Evolutionary conservation across 2,888 invertebrate genomes (phyloP), one percentile per base, ranked within the genome.

Genomic region (Drosophila mimica): DNA sequence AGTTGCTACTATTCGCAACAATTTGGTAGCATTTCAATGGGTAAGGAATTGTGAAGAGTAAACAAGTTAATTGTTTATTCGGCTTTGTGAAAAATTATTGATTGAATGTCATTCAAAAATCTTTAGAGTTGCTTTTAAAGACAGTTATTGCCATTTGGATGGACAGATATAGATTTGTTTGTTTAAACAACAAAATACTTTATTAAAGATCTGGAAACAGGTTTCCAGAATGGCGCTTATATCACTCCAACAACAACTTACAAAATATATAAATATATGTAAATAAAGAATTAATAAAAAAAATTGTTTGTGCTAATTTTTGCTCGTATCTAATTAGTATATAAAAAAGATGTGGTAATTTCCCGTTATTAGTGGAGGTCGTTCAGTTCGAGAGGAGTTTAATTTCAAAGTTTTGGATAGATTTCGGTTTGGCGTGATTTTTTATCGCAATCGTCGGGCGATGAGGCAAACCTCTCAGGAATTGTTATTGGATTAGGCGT

Each of bases 311-410:
- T 67, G 79, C 79, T 78, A 78, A 78, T 78, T 78, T 72, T 65
- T 46, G 36, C 54, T 76, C 57, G 63, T 69, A 65, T 60, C 76
- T 51, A 75, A 56, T 57, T 66, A 63, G 75, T 60, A 49, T 56
- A 62, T 63, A 36, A 30, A 46, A 61, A 64, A 25, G 9, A 34
- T 36, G 28, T 6, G 52, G 52, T 54, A 48, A 74, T 30, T 49
- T 36, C 62, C 38, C 68, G 65, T 76, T 72, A 76, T 79, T 72
- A 79, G 51, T 66, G 67, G 65, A 78, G 78, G 78, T 72, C 79
- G 67, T 68, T 72, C 59, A 59, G 59, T 59, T 20, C 25, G 38
- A 48, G 61, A 58, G 63, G 59, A 63, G 76, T 66, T 78, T 79
- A 65, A 75, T 71, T 46, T 46, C 62, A 66, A 60, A 56, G 38